A percentile compares a stretch with the other conserved stretches of the same genome.
These are phyloP conservation scores for Clitarchus hookeri DNA, from an alignment of 2,888 invertebrate species.

Conservation along the genomic window DNA sequence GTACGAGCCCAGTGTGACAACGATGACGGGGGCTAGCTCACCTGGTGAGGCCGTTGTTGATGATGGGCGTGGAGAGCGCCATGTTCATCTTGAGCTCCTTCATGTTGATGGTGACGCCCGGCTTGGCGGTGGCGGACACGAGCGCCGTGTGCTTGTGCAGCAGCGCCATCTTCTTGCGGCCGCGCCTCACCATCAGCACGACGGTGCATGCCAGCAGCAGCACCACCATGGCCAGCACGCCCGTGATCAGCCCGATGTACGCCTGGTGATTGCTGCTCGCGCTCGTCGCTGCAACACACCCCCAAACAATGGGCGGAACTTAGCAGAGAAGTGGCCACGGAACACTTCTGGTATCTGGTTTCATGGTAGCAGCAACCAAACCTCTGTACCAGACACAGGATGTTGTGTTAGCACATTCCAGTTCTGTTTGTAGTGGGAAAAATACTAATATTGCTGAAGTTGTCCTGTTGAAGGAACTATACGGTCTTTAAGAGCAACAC, in stretches of 20 bases:
- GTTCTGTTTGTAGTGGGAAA: too few relatives aligned
- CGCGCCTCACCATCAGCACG: constrained; percentile 67
- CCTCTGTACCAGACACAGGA: too few relatives aligned
- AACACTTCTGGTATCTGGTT: too few relatives aligned
- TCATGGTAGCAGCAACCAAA: too few relatives aligned
- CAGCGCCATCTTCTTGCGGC: constrained; percentile 66
- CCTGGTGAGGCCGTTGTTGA: constrained; percentile 60
- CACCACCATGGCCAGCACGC: constrained; percentile 68
- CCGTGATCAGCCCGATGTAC: constrained; percentile 69
- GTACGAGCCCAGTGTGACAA: too few relatives aligned
- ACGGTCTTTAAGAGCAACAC: too few relatives aligned
- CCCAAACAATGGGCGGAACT: too few relatives aligned
- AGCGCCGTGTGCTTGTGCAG: constrained; percentile 66
- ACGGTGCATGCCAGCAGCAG: constrained; percentile 67
- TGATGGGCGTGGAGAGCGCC: constrained; percentile 59
- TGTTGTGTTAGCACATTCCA: too few relatives aligned
- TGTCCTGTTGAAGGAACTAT: too few relatives aligned
- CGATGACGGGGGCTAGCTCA: background rate
- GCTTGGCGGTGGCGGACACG: constrained; percentile 61
- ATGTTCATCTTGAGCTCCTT: constrained; percentile 61
- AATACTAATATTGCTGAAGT: too few relatives aligned
- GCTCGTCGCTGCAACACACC: constrained; percentile 57
- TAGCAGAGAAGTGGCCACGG: too few relatives aligned
- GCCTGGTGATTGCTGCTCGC: constrained; percentile 63
- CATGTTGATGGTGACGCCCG: constrained; percentile 63